These are phyloP conservation scores for Ophthalmolycus amberensis DNA, from an alignment of 2,113 vertebrate genomes.

Conservation along the genomic window DNA sequence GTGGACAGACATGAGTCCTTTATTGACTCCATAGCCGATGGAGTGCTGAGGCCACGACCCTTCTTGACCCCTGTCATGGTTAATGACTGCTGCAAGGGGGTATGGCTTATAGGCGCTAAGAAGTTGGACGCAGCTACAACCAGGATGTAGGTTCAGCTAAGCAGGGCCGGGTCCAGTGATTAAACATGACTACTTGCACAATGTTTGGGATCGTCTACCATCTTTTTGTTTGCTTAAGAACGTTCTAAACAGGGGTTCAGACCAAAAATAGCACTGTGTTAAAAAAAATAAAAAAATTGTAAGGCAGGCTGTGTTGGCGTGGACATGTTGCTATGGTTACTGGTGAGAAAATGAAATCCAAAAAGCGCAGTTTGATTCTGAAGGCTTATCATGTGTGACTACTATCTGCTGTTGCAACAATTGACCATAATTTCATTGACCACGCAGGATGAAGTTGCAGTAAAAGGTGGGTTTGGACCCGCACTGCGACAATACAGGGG, in stretches of 20 bases:
- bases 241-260: conserved; percentile 9
- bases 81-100: conserved; percentile 72
- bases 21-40: conserved; percentile 76
- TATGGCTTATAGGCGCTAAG: conserved; percentile 61
- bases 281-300: not conserved
- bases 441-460: not conserved
- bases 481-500: not conserved
- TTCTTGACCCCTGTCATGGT: conserved; percentile 77
- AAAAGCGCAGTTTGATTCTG: conserved; percentile 1
- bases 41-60: conserved; percentile 72
- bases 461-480: not conserved
- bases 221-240: conserved; percentile 35
- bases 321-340: conserved; percentile 23
- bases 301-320: not conserved
- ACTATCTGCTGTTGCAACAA: not conserved
- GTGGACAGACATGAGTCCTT: conserved; percentile 71
- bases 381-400: not conserved
- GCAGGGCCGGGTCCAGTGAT: conserved; percentile 17
- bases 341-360: conserved; percentile 16
- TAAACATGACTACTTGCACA: conserved; percentile 32
- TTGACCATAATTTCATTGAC: not conserved
- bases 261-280: conserved; percentile 37
- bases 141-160: conserved; percentile 28
- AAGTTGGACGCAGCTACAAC: conserved; percentile 22
- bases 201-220: conserved; percentile 20